Evolutionary conservation across 2,113 vertebrate species (phyloP).

Genomic region (Myiozetetes cayanensis): DNA sequence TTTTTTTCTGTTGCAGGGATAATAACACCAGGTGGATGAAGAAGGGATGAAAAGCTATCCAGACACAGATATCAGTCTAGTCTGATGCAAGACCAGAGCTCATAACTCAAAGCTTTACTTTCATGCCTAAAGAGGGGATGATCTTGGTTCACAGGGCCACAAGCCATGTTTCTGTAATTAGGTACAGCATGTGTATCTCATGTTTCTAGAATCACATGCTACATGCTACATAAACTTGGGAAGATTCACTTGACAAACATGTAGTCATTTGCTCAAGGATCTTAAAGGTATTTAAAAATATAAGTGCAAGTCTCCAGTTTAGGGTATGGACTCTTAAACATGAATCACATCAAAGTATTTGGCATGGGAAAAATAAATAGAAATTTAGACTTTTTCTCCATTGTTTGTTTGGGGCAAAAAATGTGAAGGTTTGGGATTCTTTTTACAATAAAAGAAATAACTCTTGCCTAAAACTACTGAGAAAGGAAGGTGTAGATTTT

Average conservation of each 20-base stretch:
- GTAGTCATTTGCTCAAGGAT: neutral
- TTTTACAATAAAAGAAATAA: neutral
- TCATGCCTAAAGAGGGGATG: neutral
- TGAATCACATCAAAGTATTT: neutral
- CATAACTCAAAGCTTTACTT: neutral
- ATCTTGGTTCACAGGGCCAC: neutral
- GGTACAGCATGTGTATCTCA: neutral
- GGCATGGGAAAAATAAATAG: neutral
- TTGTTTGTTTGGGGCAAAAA: neutral
- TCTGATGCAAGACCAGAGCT: neutral
- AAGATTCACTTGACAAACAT: neutral
- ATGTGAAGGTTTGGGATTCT: neutral
- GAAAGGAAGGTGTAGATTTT: neutral
- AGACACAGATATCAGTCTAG: neutral
- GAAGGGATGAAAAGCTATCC: neutral
- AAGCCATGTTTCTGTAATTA: neutral
- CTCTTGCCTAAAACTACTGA: neutral
- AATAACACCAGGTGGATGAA: neutral
- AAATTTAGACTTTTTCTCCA: neutral
- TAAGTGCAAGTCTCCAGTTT: neutral
- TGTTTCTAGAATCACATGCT: neutral
- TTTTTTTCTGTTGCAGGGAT: neutral
- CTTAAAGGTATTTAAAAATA: neutral
- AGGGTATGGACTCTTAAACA: neutral
- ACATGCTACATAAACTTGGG: neutral